These are phyloP conservation scores for Vidua chalybeata DNA, from an alignment of 2,113 vertebrate species.

Conservation along the genomic window DNA sequence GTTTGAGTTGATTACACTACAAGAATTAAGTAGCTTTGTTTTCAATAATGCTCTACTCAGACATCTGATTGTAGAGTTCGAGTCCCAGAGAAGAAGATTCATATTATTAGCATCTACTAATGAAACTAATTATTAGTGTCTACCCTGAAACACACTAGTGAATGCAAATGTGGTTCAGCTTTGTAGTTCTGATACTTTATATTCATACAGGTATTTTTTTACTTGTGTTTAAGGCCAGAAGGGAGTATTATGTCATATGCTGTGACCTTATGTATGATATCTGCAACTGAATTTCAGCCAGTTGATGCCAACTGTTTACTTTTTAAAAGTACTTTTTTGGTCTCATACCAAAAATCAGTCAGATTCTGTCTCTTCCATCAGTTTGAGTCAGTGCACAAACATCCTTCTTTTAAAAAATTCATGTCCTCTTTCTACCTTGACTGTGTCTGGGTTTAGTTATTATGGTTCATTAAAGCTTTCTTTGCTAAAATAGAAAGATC, in stretches of 20 bases:
- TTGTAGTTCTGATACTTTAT: background rate
- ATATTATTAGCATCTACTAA: background rate
- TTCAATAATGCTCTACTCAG: background rate
- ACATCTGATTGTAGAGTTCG: background rate
- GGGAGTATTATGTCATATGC: background rate
- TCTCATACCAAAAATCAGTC: background rate
- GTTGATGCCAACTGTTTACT: background rate
- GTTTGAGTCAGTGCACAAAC: background rate
- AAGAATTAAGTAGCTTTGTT: background rate
- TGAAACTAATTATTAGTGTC: background rate
- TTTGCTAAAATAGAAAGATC: background rate
- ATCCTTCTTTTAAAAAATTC: background rate
- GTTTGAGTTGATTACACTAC: background rate
- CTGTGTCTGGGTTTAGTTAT: background rate
- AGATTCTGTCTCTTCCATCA: background rate
- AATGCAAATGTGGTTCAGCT: background rate
- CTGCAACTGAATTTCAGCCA: background rate
- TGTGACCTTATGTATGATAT: background rate
- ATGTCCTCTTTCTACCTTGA: background rate
- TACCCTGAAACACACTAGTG: background rate
- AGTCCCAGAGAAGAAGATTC: background rate
- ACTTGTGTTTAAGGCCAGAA: background rate
- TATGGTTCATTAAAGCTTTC: slow-evolving; percentile 7
- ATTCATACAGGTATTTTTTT: background rate
- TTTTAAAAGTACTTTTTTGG: background rate